Evolutionary conservation across 1,140 invertebrate genomes (phyloP), one percentile per base, ranked within the genome.

Genomic region (Hesperophylax magnus): DNA sequence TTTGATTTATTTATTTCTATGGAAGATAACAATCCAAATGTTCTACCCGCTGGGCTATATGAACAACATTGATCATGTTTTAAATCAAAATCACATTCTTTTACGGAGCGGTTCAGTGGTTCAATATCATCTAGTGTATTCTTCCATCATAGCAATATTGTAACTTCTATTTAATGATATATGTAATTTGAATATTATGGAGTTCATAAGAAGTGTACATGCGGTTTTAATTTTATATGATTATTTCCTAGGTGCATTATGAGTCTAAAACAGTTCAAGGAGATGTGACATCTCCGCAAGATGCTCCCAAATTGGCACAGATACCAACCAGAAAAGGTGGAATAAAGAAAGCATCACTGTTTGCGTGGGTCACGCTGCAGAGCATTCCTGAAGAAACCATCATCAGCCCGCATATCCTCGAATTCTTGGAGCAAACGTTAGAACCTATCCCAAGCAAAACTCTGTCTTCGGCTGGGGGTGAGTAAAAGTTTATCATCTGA

Each of bases 351-450:
- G 98, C 97, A 2, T 96, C 96, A 65, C 90, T 99, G 1, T 98
- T 98, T 88, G 97, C 97, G 17, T 99, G 97, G 97, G 95, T 98
- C 89, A 98, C 97, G 2, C 88, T 99, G 31, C 97, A 99, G 87
- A 97, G 97, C 86, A 96, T 99, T 81, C 97, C 98, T 0, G 97
- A 98, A 89, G 97, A 98, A 90, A 98, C 97, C 0, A 96, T 98
- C 76, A 97, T 99, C 83, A 97, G 96, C 84, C 97, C 97, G 1
- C 96, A 98, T 85, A 97, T 99, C 84, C 90, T 98, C 24, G 97
- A 98, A 87, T 98, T 98, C 87, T 88, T 98, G 52, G 97, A 98
- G 87, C 97, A 98, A 88, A 98, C 97, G 0, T 89, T 99, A 11
- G 97, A 98, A 85, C 97, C 97, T 0, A 97, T 98, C 85, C 96